Evolutionary conservation across 2,888 invertebrate genomes (phyloP).

Genomic region (Lasioglossum figueresi): DNA sequence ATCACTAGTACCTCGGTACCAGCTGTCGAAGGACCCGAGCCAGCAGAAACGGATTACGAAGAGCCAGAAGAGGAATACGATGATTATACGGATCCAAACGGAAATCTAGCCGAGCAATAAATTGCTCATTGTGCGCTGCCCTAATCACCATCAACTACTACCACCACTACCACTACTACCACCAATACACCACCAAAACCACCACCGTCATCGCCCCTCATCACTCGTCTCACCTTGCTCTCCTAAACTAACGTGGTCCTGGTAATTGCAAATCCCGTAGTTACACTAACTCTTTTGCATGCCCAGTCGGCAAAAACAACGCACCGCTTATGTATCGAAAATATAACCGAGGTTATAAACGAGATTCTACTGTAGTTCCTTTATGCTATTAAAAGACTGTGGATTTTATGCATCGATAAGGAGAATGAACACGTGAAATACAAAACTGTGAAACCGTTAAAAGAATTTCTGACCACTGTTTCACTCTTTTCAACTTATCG

Average conservation of each 20-base stretch:
- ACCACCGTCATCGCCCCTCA: constrained; percentile 67
- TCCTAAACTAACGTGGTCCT: constrained; percentile 74
- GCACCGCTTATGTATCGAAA: constrained; percentile 17
- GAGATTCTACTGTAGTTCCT: neutral
- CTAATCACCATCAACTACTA: constrained; percentile 73
- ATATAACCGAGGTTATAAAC: too few species aligned
- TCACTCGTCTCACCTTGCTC: constrained; percentile 71
- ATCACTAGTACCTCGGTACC: constrained; percentile 84
- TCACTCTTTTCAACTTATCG: too few species aligned
- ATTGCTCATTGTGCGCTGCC: constrained; percentile 74
- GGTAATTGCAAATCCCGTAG: constrained; percentile 72
- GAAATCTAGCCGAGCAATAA: constrained; percentile 82
- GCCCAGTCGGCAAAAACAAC: constrained; percentile 26
- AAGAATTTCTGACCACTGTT: too few species aligned
- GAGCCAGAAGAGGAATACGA: constrained; percentile 86
- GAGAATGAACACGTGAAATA: too few species aligned
- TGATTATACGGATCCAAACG: constrained; percentile 85
- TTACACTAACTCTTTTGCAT: constrained; percentile 68
- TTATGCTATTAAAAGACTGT: neutral
- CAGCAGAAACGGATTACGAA: constrained; percentile 86
- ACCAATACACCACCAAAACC: constrained; percentile 59
- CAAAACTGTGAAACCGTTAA: too few species aligned
- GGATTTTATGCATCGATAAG: too few species aligned
- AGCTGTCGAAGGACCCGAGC: constrained; percentile 86
- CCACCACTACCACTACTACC: constrained; percentile 61